phyloP scores from a whole-genome alignment of 2,797 vertebrate species.

The Picus viridis region DNA sequence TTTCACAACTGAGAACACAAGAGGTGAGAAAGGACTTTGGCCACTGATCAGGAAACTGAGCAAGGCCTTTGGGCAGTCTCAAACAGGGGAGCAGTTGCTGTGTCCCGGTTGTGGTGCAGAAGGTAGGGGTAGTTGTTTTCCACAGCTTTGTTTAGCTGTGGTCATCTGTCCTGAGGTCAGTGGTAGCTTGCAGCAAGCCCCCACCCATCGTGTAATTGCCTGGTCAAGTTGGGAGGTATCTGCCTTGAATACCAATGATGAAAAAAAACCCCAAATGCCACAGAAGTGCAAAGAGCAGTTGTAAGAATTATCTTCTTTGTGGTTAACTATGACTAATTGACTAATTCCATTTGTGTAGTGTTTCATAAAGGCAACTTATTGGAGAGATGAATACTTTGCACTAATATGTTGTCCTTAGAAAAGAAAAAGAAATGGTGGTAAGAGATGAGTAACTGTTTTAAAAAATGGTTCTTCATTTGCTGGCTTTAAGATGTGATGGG shows the following conservation, averaged over 20 bases:
- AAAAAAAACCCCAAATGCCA: background rate
- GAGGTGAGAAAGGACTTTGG: background rate
- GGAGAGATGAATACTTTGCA: background rate
- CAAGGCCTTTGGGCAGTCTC: background rate
- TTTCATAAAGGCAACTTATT: background rate
- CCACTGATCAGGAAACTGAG: background rate
- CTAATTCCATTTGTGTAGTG: background rate
- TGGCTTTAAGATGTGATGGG: constrained; percentile 4
- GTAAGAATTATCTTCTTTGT: background rate
- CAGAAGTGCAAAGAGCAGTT: background rate
- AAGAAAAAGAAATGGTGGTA: background rate
- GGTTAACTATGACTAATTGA: background rate
- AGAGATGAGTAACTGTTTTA: background rate
- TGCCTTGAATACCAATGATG: background rate
- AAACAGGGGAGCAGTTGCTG: background rate
- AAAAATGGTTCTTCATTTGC: background rate
- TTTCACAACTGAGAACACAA: background rate
- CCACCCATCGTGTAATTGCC: background rate
- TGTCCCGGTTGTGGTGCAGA: background rate
- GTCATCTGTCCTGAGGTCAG: background rate
- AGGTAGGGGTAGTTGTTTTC: background rate
- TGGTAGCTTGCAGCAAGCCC: background rate
- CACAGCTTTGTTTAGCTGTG: background rate
- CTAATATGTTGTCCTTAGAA: background rate
- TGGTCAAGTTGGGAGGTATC: background rate